phyloP scores from a whole-genome alignment of 2,113 vertebrate genomes.

The Emydocephalus ijimae region DNA sequence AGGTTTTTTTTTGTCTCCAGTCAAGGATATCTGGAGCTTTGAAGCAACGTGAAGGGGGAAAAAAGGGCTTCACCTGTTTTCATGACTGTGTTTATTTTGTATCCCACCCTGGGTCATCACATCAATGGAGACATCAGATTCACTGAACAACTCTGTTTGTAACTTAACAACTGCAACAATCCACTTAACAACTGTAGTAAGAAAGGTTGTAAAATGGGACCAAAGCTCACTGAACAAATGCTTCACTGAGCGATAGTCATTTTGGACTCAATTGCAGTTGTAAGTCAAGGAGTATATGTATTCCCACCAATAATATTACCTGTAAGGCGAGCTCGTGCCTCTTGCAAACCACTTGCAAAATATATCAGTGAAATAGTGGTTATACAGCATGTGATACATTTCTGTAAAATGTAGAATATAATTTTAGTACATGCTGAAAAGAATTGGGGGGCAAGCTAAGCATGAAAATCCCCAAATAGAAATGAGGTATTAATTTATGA shows the following conservation, averaged over 20 bases:
- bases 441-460: neutral
- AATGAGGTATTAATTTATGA: conserved; percentile 13
- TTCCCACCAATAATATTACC: neutral
- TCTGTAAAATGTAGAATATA: neutral
- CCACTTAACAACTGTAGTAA: neutral
- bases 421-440: neutral
- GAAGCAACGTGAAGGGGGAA: too few relatives aligned
- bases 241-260: neutral
- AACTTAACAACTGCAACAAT: neutral
- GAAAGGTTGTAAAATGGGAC: neutral
- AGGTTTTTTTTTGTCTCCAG: too few relatives aligned
- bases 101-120: too few relatives aligned
- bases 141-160: too few relatives aligned
- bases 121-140: too few relatives aligned
- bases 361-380: neutral
- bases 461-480: neutral
- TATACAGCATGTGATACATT: neutral
- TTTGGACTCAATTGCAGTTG: neutral
- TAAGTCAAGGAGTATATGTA: neutral
- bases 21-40: too few relatives aligned
- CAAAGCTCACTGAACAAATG: neutral
- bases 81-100: too few relatives aligned
- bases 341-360: neutral
- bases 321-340: neutral
- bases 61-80: too few relatives aligned